Conservation (phyloP, 2,888 invertebrate genomes). For the Biston betularia region DNA sequence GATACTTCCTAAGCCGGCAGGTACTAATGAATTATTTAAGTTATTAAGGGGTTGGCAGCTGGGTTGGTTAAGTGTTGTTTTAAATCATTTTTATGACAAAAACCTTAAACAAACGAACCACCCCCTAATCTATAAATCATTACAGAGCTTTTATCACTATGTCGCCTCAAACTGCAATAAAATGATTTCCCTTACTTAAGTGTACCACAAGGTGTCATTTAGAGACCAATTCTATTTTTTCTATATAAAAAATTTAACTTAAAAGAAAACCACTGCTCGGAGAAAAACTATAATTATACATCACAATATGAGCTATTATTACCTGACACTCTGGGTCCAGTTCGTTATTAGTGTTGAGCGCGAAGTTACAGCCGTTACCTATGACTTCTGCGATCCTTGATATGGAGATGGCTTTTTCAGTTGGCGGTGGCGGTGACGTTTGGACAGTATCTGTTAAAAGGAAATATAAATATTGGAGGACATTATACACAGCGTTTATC, state of each 20-base stretch:
- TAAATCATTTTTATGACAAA: too few relatives aligned
- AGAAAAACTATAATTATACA: background rate
- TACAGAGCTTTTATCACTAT: too few relatives aligned
- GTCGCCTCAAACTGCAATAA: too few relatives aligned
- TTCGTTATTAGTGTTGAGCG: slow-evolving; percentile 70
- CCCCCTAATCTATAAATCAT: too few relatives aligned
- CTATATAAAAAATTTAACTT: background rate
- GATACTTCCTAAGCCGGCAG: too few relatives aligned
- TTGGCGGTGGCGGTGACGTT: slow-evolving; percentile 54
- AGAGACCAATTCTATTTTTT: background rate
- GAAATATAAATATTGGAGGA: background rate
- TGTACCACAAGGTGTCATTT: background rate
- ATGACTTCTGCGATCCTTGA: slow-evolving; percentile 67
- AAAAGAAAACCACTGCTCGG: background rate
- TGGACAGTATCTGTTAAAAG: slow-evolving; percentile 61
- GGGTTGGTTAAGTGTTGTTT: too few relatives aligned
- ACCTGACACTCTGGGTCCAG: slow-evolving; percentile 86
- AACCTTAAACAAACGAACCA: too few relatives aligned
- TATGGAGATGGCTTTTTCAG: slow-evolving; percentile 53
- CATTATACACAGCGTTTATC: too few relatives aligned
- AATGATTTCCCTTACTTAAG: background rate
- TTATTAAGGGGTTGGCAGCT: too few relatives aligned
- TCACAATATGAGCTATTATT: background rate
- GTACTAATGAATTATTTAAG: too few relatives aligned
- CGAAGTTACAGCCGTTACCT: slow-evolving; percentile 70